Percentiles rank a stretch among this genome's conserved stretches.
Evolutionary conservation across 2,797 vertebrate species (phyloP).

Genomic region (Mormyrus hasselquistii): DNA sequence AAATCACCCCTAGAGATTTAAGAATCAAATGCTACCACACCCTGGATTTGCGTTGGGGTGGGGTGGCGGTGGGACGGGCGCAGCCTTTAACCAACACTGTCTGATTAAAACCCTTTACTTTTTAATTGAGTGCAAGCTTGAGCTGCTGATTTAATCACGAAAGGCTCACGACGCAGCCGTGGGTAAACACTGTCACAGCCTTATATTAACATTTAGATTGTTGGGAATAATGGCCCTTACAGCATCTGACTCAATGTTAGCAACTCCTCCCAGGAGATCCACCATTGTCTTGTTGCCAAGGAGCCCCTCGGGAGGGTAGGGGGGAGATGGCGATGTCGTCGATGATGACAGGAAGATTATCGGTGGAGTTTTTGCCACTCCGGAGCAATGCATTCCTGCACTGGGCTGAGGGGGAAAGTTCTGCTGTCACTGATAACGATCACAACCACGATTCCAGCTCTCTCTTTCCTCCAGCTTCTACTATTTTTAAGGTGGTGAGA

Average conservation of each 20-base stretch:
- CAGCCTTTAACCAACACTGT: slow-evolving; percentile 11
- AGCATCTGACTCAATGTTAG: slow-evolving; percentile 30
- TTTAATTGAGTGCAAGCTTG: slow-evolving; percentile 48
- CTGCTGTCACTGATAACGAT: not conserved
- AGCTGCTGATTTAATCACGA: slow-evolving; percentile 45
- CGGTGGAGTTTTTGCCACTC: not conserved
- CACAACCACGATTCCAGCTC: not conserved
- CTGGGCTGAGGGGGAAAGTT: not conserved
- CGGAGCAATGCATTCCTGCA: not conserved
- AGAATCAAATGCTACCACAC: not conserved
- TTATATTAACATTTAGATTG: slow-evolving; percentile 23
- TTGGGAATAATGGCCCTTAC: slow-evolving; percentile 32
- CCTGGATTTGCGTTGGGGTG: not conserved
- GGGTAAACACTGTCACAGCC: slow-evolving; percentile 20
- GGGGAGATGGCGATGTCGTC: slow-evolving; percentile 11
- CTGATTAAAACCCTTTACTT: slow-evolving; percentile 34
- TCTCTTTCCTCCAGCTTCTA: not conserved
- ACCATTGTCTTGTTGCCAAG: slow-evolving; percentile 36
- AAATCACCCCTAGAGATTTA: slow-evolving; percentile 1
- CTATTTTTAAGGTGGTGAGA: not conserved
- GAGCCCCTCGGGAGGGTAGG: slow-evolving; percentile 16
- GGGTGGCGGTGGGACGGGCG: not conserved
- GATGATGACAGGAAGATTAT: not conserved
- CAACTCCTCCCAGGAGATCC: slow-evolving; percentile 29
- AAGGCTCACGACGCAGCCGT: slow-evolving; percentile 32